Evolutionary conservation across 2,113 vertebrate genomes (phyloP), one percentile per base, ranked within the genome.

Genomic region (Seriola rivoliana): DNA sequence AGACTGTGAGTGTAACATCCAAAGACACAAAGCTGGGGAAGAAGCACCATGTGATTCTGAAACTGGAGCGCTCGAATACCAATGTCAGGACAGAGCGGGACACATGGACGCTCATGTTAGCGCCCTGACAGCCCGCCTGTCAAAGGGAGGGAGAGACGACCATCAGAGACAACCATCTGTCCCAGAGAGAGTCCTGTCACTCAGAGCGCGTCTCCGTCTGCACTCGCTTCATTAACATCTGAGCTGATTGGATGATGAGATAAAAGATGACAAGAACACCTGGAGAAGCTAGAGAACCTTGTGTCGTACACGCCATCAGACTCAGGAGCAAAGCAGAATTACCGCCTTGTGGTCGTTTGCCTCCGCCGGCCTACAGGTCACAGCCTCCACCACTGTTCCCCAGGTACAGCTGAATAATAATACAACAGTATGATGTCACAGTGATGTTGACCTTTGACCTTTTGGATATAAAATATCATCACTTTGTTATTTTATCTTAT

Each of bases 61-160:
- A 86, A 86, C 67, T 19, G 60, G 42, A 89, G 70, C n/a, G 0
- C 19, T 85, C 65, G 65, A 79, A 87, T 77, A 68, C 84, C 78
- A 76, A 54, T 76, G 52, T 65, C 83, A 74, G 71, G 55, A 59
- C 5, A 29, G 72, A 69, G 66, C 4, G 1, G 36, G 32, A 80
- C 91, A 90, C 83, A 64, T 89, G 91, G 80, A 88, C 72, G 50
- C 34, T 75, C 81, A 69, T 81, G 87, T 93, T 89, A 87, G 82
- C 79, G 8, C 75, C 69, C 82, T 89, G 93, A 91, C 91, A 89
- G 69, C 70, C 66, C 29, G 66, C 46, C 44, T 29, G 76, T 71
- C 60, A 60, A 59, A 42, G 57, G 54, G 8, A 79, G 29, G 70
- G 21, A 76, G 74, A 74, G 29, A 29, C 29, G 2, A 29, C 29